Percentiles rank a stretch among this genome's conserved stretches.
phyloP scores from a whole-genome alignment of 2,113 vertebrate genomes.

The Lycocorax pyrrhopterus region DNA sequence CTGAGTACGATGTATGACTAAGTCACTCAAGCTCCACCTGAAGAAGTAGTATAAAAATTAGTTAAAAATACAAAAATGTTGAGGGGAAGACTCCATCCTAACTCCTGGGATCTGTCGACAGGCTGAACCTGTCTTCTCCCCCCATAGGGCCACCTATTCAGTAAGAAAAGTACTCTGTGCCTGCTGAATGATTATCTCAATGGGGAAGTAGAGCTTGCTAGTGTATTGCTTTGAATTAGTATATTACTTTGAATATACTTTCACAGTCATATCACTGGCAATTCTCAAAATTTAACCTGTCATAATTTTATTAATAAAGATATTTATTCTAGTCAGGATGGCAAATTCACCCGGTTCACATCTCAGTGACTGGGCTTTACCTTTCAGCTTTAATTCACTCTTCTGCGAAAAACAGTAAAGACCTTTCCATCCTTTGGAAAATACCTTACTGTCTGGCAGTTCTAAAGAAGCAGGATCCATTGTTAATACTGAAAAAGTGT shows the following conservation, averaged over 20 bases:
- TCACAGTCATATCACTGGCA: not conserved
- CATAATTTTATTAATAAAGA: not conserved
- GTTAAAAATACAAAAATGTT: not conserved
- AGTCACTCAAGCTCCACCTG: not conserved
- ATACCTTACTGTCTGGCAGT: not conserved
- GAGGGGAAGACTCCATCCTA: not conserved
- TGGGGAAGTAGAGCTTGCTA: not conserved
- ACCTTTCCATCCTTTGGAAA: not conserved
- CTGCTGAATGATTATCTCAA: not conserved
- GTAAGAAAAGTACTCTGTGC: not conserved
- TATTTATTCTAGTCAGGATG: not conserved
- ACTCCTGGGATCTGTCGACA: not conserved
- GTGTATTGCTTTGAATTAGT: not conserved
- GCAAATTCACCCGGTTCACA: not conserved
- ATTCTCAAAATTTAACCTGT: not conserved
- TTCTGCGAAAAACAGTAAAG: not conserved
- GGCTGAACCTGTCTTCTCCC: not conserved
- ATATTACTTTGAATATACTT: not conserved
- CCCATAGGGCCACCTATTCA: fast-evolving
- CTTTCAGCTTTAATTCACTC: not conserved
- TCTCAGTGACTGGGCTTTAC: not conserved
- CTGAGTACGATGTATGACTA: fast-evolving
- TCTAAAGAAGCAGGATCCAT: not conserved
- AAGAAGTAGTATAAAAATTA: not conserved
- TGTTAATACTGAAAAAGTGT: not conserved